phyloP scores from a whole-genome alignment of 2,888 invertebrate genomes.

The Xylota sylvarum region DNA sequence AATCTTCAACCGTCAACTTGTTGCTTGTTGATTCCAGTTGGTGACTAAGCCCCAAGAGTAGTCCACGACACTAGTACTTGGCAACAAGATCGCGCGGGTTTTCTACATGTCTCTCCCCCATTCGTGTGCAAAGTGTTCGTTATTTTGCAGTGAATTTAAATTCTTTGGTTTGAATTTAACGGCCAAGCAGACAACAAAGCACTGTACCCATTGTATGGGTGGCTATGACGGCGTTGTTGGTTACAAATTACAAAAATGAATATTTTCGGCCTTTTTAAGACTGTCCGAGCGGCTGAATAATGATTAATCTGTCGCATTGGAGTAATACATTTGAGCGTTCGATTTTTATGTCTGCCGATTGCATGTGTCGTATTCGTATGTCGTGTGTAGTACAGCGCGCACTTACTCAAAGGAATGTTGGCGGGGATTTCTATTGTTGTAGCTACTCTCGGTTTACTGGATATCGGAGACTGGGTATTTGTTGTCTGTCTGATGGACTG shows the following conservation, averaged over 20 bases:
- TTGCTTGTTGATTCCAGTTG: slow-evolving; percentile 69
- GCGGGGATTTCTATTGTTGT: slow-evolving; percentile 40
- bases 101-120: slow-evolving; percentile 37
- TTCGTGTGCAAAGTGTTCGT: slow-evolving; percentile 53
- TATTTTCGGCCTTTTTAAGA: slow-evolving; percentile 40
- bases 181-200: slow-evolving; percentile 46
- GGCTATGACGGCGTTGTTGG: slow-evolving; percentile 20
- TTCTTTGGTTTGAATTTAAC: slow-evolving; percentile 67
- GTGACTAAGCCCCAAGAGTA: slow-evolving; percentile 51
- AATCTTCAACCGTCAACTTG: slow-evolving; percentile 71
- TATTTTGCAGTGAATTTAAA: slow-evolving; percentile 61
- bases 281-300: slow-evolving; percentile 59
- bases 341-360: slow-evolving; percentile 36
- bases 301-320: slow-evolving; percentile 64
- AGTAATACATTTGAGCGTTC: slow-evolving; percentile 33
- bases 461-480: slow-evolving; percentile 53
- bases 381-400: slow-evolving; percentile 16
- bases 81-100: slow-evolving; percentile 74
- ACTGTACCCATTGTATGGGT: slow-evolving; percentile 23
- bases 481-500: slow-evolving; percentile 43
- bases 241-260: slow-evolving; percentile 42
- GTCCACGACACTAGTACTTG: slow-evolving; percentile 31
- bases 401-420: slow-evolving; percentile 56
- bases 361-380: slow-evolving; percentile 36
- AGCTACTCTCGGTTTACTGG: slow-evolving; percentile 44